Evolutionary conservation across 30 jellyfish, hydroid and myxozoan genomes (phyloP).

Genomic region (Phacellophora camtschatica): DNA sequence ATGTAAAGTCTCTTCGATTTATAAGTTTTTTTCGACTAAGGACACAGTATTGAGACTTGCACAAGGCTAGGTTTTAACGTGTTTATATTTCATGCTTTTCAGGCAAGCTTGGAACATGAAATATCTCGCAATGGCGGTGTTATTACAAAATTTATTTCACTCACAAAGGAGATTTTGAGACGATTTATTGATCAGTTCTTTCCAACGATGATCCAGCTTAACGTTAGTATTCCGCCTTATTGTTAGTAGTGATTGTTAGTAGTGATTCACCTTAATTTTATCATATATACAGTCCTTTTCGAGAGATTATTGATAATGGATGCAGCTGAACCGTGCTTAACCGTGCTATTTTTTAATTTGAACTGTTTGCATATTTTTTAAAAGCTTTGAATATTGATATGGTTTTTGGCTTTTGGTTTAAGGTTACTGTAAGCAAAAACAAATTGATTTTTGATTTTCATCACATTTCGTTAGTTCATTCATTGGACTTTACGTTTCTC

Average conservation of each 20-base stretch:
- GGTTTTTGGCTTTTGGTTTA: not conserved
- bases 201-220: constrained; percentile 65
- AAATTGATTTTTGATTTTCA: no score
- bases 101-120: constrained; percentile 91
- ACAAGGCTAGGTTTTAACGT: no score
- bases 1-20: no score
- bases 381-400: not conserved
- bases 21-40: no score
- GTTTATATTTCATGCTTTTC: not conserved
- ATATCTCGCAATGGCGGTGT: constrained; percentile 45
- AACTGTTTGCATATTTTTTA: not conserved
- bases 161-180: constrained; percentile 76
- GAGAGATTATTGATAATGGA: no score
- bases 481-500: no score
- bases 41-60: not conserved
- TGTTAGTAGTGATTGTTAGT: no score
- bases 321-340: no score
- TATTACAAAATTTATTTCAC: constrained; percentile 58
- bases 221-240: constrained; percentile 55
- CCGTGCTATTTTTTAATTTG: not conserved
- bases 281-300: no score
- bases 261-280: no score
- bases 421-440: not conserved
- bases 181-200: constrained; percentile 74
- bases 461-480: no score